These are phyloP conservation scores for Silvanus unidentatus DNA, from an alignment of 2,888 invertebrate genomes.

Conservation along the genomic window DNA sequence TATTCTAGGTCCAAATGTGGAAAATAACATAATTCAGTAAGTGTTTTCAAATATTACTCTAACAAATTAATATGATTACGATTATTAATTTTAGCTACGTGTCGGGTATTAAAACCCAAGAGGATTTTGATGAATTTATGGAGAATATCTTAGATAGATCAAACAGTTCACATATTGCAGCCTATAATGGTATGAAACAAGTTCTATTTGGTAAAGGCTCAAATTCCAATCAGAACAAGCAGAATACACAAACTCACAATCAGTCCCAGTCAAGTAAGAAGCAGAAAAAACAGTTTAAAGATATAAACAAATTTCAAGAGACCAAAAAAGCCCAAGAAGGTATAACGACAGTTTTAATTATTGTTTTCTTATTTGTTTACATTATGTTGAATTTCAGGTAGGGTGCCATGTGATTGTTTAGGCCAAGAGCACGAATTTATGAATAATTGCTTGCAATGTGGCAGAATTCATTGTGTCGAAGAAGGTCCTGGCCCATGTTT, in stretches of 20 bases:
- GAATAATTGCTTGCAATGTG: slow-evolving; percentile 91
- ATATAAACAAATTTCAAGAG: slow-evolving; percentile 30
- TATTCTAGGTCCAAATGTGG: slow-evolving; percentile 63
- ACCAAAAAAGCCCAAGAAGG: slow-evolving; percentile 32
- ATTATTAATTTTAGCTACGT: slow-evolving; percentile 58
- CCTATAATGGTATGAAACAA: slow-evolving; percentile 47
- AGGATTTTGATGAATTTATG: slow-evolving; percentile 73
- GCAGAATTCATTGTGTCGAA: slow-evolving; percentile 89
- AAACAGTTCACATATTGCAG: slow-evolving; percentile 60
- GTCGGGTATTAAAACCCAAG: slow-evolving; percentile 61
- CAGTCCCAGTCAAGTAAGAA: slow-evolving; percentile 18
- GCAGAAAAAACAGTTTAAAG: slow-evolving; percentile 32
- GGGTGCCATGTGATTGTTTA: slow-evolving; percentile 87
- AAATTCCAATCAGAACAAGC: slow-evolving; percentile 11
- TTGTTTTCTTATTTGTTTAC: slow-evolving; percentile 13
- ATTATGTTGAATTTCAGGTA: too few relatives aligned
- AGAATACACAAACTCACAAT: background rate
- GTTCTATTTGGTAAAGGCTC: slow-evolving; percentile 33
- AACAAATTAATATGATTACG: slow-evolving; percentile 2
- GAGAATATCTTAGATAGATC: slow-evolving; percentile 65
- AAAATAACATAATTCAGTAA: slow-evolving; percentile 54
- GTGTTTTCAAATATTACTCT: background rate
- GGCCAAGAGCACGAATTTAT: slow-evolving; percentile 84
- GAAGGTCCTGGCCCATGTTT: slow-evolving; percentile 97
- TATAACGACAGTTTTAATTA: too few relatives aligned